Evolutionary conservation across 2,113 vertebrate species (phyloP), one percentile per base, ranked within the genome.

Genomic region (Tachysurus fulvidraco): DNA sequence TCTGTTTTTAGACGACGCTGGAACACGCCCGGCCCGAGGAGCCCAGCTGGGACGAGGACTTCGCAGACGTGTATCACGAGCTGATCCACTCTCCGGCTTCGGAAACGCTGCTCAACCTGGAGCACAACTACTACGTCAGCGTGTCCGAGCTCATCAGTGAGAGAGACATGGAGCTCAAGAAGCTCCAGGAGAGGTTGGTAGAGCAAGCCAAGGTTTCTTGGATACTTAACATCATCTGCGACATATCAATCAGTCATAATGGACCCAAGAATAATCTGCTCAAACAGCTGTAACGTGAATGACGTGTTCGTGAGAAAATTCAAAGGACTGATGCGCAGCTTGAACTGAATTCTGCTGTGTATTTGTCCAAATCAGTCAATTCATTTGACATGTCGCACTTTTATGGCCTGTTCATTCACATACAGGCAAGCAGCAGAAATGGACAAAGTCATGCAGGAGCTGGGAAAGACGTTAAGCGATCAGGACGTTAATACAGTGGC

Each of bases 11-110:
- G 98, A 97, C 97, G 1, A 98, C 93, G 0, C 92, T 99, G 86
- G 97, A 98, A 84, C 95, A 99, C 4, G 96, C 98, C 5, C 95
- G 95, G 11, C 98, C 97, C 0, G 98, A 99, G 90, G 98, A 99
- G 86, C 94, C 96, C 74, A 98, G 96, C 91, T 97, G 98, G 97
- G 98, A 99, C 86, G 98, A 99, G 94, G 98, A 99, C 90, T 99
- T 99, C 93, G 98, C 97, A 0, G 96, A 96, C 71, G 97, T 99
- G 74, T 99, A 99, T 92, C 98, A 98, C 67, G 97, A 99, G 85
- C 92, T 99, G n/a, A 99, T 99, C 90, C 98, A 99, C 92, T 99
- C 98, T 52, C 96, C 98, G 0, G 98, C 97, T 89, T 99, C 98
- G 13, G 98, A 99, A 89, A 98, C 97, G 0, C 95, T 99, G 0